Conservation (phyloP, 2,888 invertebrate genomes). For the Scrobipalpa costella region DNA sequence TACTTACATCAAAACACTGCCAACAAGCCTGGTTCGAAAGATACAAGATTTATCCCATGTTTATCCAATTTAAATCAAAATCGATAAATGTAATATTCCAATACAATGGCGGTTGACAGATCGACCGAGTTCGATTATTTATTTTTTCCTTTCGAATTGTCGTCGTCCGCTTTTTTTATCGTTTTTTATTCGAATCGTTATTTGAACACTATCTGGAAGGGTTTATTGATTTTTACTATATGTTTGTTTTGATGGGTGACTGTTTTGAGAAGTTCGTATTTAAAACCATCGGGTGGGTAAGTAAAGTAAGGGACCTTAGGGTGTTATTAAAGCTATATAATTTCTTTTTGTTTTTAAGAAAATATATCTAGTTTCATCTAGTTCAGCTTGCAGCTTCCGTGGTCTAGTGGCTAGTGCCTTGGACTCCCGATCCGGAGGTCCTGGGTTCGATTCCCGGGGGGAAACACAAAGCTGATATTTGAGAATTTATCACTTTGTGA, state of each 20-base stretch:
- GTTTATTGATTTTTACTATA: slow-evolving; percentile 75
- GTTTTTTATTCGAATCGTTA: slow-evolving; percentile 67
- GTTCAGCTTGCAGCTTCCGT: no score
- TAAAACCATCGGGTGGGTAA: slow-evolving; percentile 33
- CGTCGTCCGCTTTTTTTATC: slow-evolving; percentile 33
- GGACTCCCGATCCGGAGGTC: no score
- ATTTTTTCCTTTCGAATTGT: slow-evolving; percentile 41
- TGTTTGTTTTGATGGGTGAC: slow-evolving; percentile 58
- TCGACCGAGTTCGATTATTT: slow-evolving; percentile 59
- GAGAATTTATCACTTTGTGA: no score
- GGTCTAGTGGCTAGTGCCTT: no score
- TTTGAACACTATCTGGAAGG: slow-evolving; percentile 71
- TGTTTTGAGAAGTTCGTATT: slow-evolving; percentile 51
- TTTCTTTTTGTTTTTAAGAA: neutral
- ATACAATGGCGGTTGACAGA: slow-evolving; percentile 75
- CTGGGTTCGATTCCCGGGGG: no score
- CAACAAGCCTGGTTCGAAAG: no score
- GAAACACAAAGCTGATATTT: no score
- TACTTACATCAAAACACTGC: no score
- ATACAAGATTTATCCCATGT: neutral
- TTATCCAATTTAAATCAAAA: slow-evolving; percentile 11
- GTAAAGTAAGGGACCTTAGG: neutral
- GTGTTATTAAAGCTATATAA: neutral
- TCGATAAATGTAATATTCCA: slow-evolving; percentile 50
- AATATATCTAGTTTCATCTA: no score